Base-by-base conservation (phyloP, 1,140 invertebrate genomes). In the Coelopa frigida region DNA sequence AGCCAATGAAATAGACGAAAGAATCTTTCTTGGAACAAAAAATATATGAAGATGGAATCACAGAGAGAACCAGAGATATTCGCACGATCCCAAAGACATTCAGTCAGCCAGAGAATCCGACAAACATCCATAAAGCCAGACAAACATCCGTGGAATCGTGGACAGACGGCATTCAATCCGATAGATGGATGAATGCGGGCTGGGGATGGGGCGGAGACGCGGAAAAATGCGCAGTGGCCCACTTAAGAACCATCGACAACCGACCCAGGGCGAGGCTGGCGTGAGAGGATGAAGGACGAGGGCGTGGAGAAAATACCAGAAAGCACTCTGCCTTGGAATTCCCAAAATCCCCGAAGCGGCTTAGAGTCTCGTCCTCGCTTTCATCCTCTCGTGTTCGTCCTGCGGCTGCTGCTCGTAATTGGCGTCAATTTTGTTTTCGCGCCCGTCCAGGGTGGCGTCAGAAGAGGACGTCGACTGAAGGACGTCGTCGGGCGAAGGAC, bases 341-440 rank as follows among this genome's bases (percentile, higher is more conserved):
- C 62, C 62, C 62, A 58, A 66, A 66, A 66, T 66, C 62, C 62
- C 62, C 53, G 62, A 63, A 66, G 62, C 62, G 62, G 62, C 65
- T 66, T 65, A 65, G 52, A 18, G 27, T 26, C 23, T 15, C 43
- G 33, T 44, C 29, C 11, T 29, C 32, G 15, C 26, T 42, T 29
- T 20, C 32, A 20, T 17, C n/a, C 18, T n/a, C 22, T 37, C 17
- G 10, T 37, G 12, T 17, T 15, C 17, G 14, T 22, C n/a, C 12
- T 11, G 21, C 37, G n/a, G n/a, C n/a, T n/a, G n/a, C n/a, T n/a
- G n/a, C n/a, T 58, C 58, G 58, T 66, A 66, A 66, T 66, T 66
- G 62, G 58, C 62, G 62, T 62, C 62, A 66, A 66, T 66, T 66
- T 63, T 57, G 59, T 66, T 66, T 66, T 66, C 62, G 59, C 62